Evolutionary conservation across 2,113 vertebrate genomes (phyloP), one percentile per base, ranked within the genome.

Genomic region (Solea solea): DNA sequence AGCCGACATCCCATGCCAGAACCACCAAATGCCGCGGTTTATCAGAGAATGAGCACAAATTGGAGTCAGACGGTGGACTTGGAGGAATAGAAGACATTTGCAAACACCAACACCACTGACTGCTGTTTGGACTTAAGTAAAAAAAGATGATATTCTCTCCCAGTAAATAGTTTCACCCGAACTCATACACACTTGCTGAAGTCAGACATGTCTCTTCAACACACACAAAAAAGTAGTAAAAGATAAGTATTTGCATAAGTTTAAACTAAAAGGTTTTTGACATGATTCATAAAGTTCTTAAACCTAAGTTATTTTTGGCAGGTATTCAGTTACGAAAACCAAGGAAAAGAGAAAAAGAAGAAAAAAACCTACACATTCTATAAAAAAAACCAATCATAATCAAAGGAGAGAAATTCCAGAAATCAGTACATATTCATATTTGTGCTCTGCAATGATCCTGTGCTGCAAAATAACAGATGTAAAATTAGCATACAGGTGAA

Each of bases 21-120:
- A 91, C 79, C 92, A 92, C 94, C 94, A 94, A 94, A 94, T 94
- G 94, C 93, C 87, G 84, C 71, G 88, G 86, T 92, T 93, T 88
- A 90, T 92, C 90, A 89, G 86, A 85, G 88, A 89, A 92, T 85
- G 83, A 91, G 91, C 89, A 85, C 88, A 93, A 93, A 93, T 93
- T 93, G 90, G 91, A 92, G 89, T 92, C 93, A 92, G 93, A 88
- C 89, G 90, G 88, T 90, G 85, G 85, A 90, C 87, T 91, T 89
- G 87, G 88, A 92, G 88, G 86, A 92, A 86, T 85, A 81, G 81
- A 88, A 85, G 82, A 82, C 62, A 68, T 79, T 85, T 74, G 65
- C 77, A 83, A 86, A 86, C 69, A 55, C 77, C 83, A 84, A 86
- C 82, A 74, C 48, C 56, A 59, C 75, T 71, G 85, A 82, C 78